Evolutionary conservation across 1,140 invertebrate genomes (phyloP).

Genomic region (Bombus superbus): DNA sequence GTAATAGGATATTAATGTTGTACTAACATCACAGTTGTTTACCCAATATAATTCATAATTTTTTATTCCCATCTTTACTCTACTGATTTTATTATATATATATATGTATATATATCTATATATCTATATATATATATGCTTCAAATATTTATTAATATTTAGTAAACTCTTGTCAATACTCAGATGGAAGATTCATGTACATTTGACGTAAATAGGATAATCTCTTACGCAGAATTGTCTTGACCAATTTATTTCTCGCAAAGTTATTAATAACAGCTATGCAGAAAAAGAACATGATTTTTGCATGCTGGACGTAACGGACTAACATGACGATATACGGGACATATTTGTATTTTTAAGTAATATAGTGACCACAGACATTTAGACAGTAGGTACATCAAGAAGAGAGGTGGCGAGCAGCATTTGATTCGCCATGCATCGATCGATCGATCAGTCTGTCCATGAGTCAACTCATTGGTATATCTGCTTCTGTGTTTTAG

Average conservation of each 20-base stretch:
- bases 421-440: slow-evolving; percentile 86
- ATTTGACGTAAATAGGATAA: slow-evolving; percentile 22
- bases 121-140: neutral
- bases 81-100: neutral
- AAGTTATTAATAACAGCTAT: slow-evolving; percentile 24
- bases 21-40: neutral
- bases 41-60: neutral
- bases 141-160: neutral
- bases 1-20: slow-evolving; percentile 19
- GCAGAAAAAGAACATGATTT: slow-evolving; percentile 40
- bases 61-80: neutral
- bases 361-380: slow-evolving; percentile 84
- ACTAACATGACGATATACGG: slow-evolving; percentile 80
- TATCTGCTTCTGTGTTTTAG: slow-evolving; percentile 91
- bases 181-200: slow-evolving; percentile 14
- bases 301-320: slow-evolving; percentile 68
- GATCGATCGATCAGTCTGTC: slow-evolving; percentile 87
- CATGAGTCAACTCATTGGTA: slow-evolving; percentile 83
- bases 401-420: slow-evolving; percentile 85
- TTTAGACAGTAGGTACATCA: slow-evolving; percentile 85
- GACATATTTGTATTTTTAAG: slow-evolving; percentile 62
- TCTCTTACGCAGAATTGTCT: slow-evolving; percentile 26
- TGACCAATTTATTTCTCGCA: slow-evolving; percentile 23
- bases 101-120: neutral
- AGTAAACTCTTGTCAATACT: slow-evolving; percentile 53